Evolutionary conservation across 2,797 vertebrate species (phyloP), one percentile per base, ranked within the genome.

Genomic region (Pelochelys cantorii): DNA sequence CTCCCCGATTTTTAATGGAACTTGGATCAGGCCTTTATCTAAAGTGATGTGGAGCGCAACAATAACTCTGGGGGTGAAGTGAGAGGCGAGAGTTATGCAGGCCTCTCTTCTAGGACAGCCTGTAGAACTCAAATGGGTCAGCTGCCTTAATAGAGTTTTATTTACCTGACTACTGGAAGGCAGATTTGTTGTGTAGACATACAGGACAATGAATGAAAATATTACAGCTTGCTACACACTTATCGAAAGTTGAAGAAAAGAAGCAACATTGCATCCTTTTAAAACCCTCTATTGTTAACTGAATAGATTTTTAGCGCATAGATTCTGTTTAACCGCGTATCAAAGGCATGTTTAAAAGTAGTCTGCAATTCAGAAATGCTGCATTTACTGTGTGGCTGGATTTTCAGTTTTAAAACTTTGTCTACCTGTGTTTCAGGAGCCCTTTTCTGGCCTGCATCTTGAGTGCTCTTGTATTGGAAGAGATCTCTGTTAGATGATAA

Each of bases 231-330:
- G 0, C 77, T 52, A 12, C 81, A 89, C 89, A 89, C 15, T 54
- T 90, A 1, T 89, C n/a, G 83, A 15, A 83, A 22, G 78, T 93
- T 55, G 13, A 15, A 25, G 42, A 77, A 52, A 15, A 37, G 42
- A 77, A 52, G 42, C 87, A 90, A 56, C 0, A 0, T 86, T 95
- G 94, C 87, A 95, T 53, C 75, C 93, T 48, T 93, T 91, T 87
- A 48, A 91, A 87, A 89, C 83, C 5, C 3, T 86, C 81, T 84
- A 90, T 92, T 95, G 53, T 85, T 92, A 88, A 85, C 85, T 94
- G 90, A 93, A 90, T 87, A 95, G 83, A 86, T 62, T 54, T 54
- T 54, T 54, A 54, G 53, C 53, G 3, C 14, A 48, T 54, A 54
- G 11, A 15, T 54, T 54, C 53, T 54, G 7, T 54, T 93, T 85